Evolutionary conservation across 1,140 invertebrate species (phyloP), one percentile per base, ranked within the genome.

Genomic region (Orussus abietinus): DNA sequence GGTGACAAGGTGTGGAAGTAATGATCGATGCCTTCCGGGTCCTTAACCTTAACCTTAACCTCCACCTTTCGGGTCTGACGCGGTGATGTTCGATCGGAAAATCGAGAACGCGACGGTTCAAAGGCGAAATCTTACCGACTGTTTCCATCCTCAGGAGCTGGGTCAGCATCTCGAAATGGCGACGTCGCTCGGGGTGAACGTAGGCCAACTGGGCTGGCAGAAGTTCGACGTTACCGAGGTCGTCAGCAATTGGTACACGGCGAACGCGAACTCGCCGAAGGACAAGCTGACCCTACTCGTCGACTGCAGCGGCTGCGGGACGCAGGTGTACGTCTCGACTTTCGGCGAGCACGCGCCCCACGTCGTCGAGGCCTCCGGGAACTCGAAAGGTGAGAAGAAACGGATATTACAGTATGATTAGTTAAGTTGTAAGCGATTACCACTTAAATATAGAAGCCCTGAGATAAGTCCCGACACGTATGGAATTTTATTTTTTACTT

Each of bases 271-370:
- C 42, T 45, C 71, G 52, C 21, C 68, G 36, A 76, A 76, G 51
- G 77, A 80, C 18, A 81, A 82, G 52, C 75, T 92, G 38, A 80
- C 83, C 36, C 71, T 92, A 7, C 75, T 92, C 17, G 81, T 92
- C 29, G 90, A 94, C 71, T 92, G 90, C 67, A 83, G 83, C 41
- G 87, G 88, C 11, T 92, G 89, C 60, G 80, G 82, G n/a, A 79
- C 80, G 45, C 79, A 79, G 53, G 82, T 84, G 62, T 79, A 81
- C 42, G 73, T 85, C 35, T 72, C 68, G 36, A 74, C 71, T 9
- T 74, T 74, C 36, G 64, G 63, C 22, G 57, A 48, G 21, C 63
- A 71, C 35, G 57, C 62, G 14, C 63, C 64, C 38, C 59, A 64
- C 46, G 55, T 70, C 26, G 59, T 70, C 46, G 68, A 70, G 42